Evolutionary conservation across 2,113 vertebrate species (phyloP).

Genomic region (Perca fluviatilis): DNA sequence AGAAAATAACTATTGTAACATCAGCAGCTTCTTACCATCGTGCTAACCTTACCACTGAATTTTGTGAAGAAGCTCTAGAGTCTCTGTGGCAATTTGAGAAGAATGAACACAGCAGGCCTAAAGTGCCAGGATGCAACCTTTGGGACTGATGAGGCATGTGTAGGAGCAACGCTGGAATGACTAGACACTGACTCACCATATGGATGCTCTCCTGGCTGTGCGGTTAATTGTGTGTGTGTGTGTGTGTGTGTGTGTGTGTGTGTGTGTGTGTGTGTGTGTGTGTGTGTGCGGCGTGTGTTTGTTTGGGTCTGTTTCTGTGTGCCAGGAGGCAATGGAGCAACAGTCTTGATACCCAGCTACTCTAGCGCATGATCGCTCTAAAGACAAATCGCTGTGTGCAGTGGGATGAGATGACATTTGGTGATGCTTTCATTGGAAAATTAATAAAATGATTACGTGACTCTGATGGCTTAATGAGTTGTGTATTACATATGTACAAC

Average conservation of each 20-base stretch:
- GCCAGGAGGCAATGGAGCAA: slow-evolving; percentile 52
- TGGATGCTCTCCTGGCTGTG: slow-evolving; percentile 28
- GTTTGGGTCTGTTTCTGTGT: slow-evolving; percentile 29
- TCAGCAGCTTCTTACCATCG: not conserved
- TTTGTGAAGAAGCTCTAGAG: not conserved
- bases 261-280: slow-evolving; percentile 33
- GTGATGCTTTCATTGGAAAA: slow-evolving; percentile 21
- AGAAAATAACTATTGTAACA: not conserved
- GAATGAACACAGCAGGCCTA: not conserved
- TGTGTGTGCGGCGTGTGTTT: slow-evolving; percentile 11
- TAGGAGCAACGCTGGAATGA: not conserved
- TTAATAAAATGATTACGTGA: slow-evolving; percentile 1
- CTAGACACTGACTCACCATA: slow-evolving; percentile 39
- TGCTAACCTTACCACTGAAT: not conserved
- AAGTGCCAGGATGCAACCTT: slow-evolving; percentile 3
- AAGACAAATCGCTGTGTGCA: slow-evolving; percentile 51
- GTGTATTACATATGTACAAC: not conserved
- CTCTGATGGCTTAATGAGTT: slow-evolving; percentile 11
- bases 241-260: slow-evolving; percentile 26
- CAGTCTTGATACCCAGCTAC: slow-evolving; percentile 36
- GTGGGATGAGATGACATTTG: slow-evolving; percentile 11
- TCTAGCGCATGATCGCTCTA: slow-evolving; percentile 28
- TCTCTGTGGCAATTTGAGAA: slow-evolving; percentile 2
- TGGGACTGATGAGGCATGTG: slow-evolving; percentile 26
- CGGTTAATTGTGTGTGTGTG: slow-evolving; percentile 19